phyloP scores from a whole-genome alignment of 2,797 vertebrate genomes.

The Enteromius viviparus region DNA sequence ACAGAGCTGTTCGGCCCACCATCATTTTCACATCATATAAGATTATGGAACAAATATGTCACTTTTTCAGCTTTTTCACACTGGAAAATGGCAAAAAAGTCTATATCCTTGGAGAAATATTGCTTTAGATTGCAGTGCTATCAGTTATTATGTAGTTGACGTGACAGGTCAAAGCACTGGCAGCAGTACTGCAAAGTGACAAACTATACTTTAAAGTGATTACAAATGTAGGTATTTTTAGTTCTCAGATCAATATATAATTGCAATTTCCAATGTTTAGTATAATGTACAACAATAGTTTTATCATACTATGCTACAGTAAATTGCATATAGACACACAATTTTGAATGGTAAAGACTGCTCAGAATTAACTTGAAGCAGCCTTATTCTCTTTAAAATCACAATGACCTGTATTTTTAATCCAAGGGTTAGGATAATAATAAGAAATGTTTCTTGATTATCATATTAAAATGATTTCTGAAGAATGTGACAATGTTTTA shows the following conservation, averaged over 20 bases:
- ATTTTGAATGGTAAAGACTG: neutral
- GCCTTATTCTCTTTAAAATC: neutral
- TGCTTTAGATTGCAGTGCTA: neutral
- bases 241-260: neutral
- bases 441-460: neutral
- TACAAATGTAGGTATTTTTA: neutral
- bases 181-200: neutral
- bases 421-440: neutral
- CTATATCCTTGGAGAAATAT: slow-evolving; percentile 6
- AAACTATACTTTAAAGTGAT: neutral
- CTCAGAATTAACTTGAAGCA: neutral
- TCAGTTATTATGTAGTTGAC: neutral
- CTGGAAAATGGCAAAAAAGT: slow-evolving; percentile 2
- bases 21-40: slow-evolving; percentile 33
- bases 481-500: neutral
- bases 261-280: neutral
- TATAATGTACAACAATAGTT: neutral
- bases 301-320: neutral
- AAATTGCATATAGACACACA: neutral
- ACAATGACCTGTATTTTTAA: neutral
- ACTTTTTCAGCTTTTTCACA: slow-evolving; percentile 22
- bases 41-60: slow-evolving; percentile 16
- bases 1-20: slow-evolving; percentile 14
- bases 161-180: slow-evolving; percentile 2
- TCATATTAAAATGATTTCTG: neutral